A percentile compares a stretch with the other conserved stretches of the same genome.
These are phyloP conservation scores for Toxotes jaculatrix DNA, from an alignment of 2,113 vertebrate species.

Conservation along the genomic window DNA sequence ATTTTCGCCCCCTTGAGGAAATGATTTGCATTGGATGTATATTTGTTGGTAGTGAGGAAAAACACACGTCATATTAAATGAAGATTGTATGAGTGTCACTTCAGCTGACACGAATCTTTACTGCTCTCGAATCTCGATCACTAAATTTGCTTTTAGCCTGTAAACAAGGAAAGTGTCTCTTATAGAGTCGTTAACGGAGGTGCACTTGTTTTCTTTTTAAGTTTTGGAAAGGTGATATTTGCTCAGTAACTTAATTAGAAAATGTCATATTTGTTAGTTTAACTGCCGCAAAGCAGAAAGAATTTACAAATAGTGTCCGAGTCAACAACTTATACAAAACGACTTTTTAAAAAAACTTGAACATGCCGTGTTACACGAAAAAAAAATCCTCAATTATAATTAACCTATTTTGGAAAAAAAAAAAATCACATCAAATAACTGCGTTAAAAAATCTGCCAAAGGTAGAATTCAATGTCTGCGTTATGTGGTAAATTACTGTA, in stretches of 20 bases:
- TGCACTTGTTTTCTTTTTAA: not conserved
- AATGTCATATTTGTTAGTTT: not conserved
- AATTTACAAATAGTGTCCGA: not conserved
- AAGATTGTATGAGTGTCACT: too few species aligned
- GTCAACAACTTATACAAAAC: not conserved
- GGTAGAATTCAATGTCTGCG: not conserved
- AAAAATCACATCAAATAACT: not conserved
- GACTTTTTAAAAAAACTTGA: not conserved
- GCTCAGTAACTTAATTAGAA: not conserved
- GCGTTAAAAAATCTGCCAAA: not conserved
- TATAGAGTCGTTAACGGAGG: not conserved
- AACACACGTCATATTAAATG: not conserved
- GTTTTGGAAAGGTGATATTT: not conserved
- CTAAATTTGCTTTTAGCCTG: too few species aligned
- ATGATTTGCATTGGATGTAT: not conserved
- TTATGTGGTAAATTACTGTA: too few species aligned
- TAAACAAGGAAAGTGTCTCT: not conserved
- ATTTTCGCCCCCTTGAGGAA: not conserved
- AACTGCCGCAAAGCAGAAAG: not conserved
- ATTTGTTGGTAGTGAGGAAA: not conserved
- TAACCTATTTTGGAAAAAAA: not conserved
- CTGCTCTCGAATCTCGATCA: too few species aligned
- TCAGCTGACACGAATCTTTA: not conserved
- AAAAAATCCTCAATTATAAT: not conserved
- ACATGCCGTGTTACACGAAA: not conserved